Conservation (phyloP, 2,797 vertebrate species). For the Glossophaga mutica region DNA sequence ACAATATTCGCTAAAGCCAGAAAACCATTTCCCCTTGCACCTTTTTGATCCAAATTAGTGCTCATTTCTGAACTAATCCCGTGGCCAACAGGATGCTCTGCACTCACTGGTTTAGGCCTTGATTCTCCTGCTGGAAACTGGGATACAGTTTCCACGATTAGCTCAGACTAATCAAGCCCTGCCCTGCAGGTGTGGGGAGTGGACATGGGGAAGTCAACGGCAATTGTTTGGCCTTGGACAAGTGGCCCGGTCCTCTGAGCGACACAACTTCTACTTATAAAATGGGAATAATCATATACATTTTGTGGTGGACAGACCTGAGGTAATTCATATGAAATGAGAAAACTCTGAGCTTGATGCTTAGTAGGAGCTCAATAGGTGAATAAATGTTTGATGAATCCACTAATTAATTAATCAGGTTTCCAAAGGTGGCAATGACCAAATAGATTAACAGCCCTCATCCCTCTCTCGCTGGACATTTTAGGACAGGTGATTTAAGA, state of each 20-base stretch:
- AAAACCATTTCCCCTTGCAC: not conserved
- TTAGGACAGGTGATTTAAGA: not conserved
- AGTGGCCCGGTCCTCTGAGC: not conserved
- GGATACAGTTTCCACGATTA: not conserved
- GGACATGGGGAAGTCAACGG: not conserved
- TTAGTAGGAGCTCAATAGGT: not conserved
- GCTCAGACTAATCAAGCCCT: not conserved
- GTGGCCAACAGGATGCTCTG: not conserved
- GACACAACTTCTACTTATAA: not conserved
- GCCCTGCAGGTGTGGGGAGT: not conserved
- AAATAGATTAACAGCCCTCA: not conserved
- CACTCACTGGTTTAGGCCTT: not conserved
- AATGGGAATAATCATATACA: not conserved
- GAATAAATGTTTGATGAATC: not conserved
- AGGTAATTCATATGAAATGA: not conserved
- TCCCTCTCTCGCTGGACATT: not conserved
- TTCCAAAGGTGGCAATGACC: not conserved
- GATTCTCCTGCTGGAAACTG: not conserved
- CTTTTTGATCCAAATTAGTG: not conserved
- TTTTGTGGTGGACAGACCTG: not conserved
- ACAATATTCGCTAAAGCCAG: not conserved
- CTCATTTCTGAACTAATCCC: not conserved
- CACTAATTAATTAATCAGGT: not conserved
- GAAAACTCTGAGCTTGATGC: not conserved
- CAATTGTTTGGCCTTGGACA: not conserved